These are phyloP conservation scores for Ethmia dodecea DNA, from an alignment of 2,888 invertebrate species.

Conservation along the genomic window DNA sequence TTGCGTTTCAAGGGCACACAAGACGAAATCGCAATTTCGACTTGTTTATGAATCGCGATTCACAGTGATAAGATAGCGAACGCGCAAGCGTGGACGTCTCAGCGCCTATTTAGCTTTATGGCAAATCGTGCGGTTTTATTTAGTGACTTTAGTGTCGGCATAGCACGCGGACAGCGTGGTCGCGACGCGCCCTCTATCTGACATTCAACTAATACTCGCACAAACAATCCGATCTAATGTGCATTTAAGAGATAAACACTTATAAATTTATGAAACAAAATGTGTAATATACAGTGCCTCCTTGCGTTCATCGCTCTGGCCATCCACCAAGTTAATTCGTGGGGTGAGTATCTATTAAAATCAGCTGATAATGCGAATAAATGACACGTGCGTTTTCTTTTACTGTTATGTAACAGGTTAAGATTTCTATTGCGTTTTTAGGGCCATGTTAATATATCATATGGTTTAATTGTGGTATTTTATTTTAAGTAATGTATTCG, in stretches of 20 bases:
- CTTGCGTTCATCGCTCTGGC: constrained; percentile 43
- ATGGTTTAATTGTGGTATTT: constrained; percentile 11
- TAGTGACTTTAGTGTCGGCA: constrained; percentile 65
- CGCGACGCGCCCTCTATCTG: constrained; percentile 47
- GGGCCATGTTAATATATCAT: not conserved
- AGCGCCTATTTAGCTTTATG: constrained; percentile 8
- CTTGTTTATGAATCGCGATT: constrained; percentile 13
- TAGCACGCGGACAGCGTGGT: constrained; percentile 48
- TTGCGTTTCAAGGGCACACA: constrained; percentile 21
- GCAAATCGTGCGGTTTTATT: constrained; percentile 20
- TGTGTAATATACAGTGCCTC: constrained; percentile 55
- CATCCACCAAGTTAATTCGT: constrained; percentile 45
- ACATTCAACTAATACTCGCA: constrained; percentile 57
- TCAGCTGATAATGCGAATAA: constrained; percentile 58
- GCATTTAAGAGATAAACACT: constrained; percentile 44
- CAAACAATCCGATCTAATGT: constrained; percentile 45
- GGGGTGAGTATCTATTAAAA: constrained; percentile 60
- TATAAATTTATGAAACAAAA: constrained; percentile 64
- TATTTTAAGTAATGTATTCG: constrained; percentile 20
- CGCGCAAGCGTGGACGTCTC: constrained; percentile 40
- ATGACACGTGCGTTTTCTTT: constrained; percentile 58
- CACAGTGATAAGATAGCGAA: constrained; percentile 36
- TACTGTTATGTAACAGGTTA: constrained; percentile 50
- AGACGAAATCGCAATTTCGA: constrained; percentile 13
- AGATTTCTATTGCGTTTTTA: constrained; percentile 13